Conservation (phyloP, 2,797 vertebrate species). For the Falco columbarius region DNA sequence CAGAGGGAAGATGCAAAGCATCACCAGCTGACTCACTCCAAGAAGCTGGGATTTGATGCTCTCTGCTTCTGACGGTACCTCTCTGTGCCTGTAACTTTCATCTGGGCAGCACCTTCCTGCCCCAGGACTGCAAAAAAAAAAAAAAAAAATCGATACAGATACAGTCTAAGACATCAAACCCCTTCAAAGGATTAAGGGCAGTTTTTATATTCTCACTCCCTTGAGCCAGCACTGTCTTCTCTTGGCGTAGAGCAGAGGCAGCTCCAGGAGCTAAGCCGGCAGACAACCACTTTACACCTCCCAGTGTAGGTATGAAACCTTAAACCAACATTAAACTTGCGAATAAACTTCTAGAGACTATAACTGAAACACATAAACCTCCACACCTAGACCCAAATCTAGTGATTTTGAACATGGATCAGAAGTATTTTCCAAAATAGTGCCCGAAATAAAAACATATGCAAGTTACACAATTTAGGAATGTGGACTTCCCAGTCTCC, state of each 20-base stretch:
- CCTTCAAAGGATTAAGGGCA: not conserved
- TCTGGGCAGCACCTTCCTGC: not conserved
- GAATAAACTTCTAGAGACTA: not conserved
- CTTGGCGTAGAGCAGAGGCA: fast-evolving
- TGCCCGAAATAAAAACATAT: not conserved
- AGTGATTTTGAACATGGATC: not conserved
- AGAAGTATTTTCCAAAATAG: not conserved
- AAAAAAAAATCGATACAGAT: not conserved
- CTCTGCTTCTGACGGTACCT: fast-evolving
- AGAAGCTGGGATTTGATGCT: fast-evolving
- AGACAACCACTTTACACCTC: not conserved
- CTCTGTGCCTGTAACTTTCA: not conserved
- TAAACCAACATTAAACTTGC: not conserved
- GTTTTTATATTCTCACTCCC: not conserved
- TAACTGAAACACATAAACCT: not conserved
- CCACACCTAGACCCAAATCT: not conserved
- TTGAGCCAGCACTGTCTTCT: fast-evolving
- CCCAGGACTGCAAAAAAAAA: not conserved
- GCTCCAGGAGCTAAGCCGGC: not conserved
- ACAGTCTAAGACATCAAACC: not conserved
- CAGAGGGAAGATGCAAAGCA: not conserved
- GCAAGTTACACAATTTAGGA: not conserved
- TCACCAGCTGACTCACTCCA: fast-evolving
- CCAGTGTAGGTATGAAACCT: not conserved
- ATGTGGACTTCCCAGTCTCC: not conserved